phyloP scores from a whole-genome alignment of 2,113 vertebrate species.

The Salvelinus namaycush region DNA sequence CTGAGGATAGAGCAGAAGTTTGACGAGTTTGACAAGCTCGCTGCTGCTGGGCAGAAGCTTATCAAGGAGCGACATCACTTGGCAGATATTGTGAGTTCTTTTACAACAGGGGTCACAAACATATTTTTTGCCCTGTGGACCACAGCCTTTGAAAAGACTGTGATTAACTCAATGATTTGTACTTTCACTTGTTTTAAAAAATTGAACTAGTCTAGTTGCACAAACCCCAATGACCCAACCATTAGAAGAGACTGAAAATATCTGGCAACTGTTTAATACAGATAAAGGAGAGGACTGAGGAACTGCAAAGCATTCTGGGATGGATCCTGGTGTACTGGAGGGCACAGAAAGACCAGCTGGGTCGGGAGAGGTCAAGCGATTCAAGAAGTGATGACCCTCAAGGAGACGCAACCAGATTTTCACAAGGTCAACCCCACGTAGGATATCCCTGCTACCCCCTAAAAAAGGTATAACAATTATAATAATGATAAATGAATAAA shows the following conservation, averaged over 20 bases:
- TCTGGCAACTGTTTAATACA: conserved; percentile 34
- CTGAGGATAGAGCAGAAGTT: conserved; percentile 69
- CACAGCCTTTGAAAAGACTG: too few relatives aligned
- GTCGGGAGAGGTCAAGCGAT: conserved; percentile 35
- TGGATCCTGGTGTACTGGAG: conserved; percentile 75
- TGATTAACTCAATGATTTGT: too few relatives aligned
- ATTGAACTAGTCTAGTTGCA: background rate
- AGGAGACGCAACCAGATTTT: background rate
- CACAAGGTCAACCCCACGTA: background rate
- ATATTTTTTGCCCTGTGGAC: background rate
- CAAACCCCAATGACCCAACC: background rate
- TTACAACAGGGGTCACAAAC: background rate
- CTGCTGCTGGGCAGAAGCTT: conserved; percentile 61
- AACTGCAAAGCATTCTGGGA: conserved; percentile 76
- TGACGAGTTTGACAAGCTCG: conserved; percentile 68
- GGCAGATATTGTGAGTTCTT: conserved; percentile 63
- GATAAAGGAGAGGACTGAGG: conserved; percentile 77
- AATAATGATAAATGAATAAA: too few relatives aligned
- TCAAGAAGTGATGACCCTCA: background rate
- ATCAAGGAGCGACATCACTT: conserved; percentile 68
- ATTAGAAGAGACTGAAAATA: background rate
- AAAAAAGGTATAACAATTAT: too few relatives aligned
- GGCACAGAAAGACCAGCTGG: conserved; percentile 63
- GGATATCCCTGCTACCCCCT: background rate
- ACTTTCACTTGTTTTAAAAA: too few relatives aligned